Evolutionary conservation across 2,797 vertebrate species (phyloP).

Genomic region (Dipus sagitta): DNA sequence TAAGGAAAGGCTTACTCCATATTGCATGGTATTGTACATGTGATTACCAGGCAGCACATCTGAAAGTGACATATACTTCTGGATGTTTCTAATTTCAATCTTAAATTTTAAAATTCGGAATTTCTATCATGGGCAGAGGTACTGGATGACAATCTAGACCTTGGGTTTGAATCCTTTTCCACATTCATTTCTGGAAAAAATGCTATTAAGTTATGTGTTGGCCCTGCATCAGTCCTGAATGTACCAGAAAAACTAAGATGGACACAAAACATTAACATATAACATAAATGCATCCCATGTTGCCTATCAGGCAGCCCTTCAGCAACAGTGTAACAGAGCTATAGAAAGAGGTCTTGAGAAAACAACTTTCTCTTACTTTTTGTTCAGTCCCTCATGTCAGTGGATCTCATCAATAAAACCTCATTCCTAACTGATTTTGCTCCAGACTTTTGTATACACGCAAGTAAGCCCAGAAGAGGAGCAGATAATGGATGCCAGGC

Average conservation of each 20-base stretch:
- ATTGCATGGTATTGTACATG: neutral
- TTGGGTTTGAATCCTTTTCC: neutral
- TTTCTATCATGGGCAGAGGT: neutral
- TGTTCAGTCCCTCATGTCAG: constrained; percentile 50
- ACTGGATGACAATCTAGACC: constrained; percentile 14
- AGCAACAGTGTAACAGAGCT: constrained; percentile 16
- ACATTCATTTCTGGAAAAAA: constrained; percentile 38
- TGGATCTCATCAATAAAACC: constrained; percentile 53
- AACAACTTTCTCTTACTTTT: constrained; percentile 22
- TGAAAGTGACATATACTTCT: neutral
- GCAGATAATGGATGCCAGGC: constrained; percentile 54
- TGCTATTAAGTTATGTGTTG: neutral
- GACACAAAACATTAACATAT: constrained; percentile 27
- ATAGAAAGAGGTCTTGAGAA: neutral
- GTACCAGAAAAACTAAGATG: constrained; percentile 37
- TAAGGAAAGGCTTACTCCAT: neutral
- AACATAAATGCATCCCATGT: neutral
- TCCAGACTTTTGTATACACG: neutral
- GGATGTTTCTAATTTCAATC: constrained; percentile 35
- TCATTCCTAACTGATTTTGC: constrained; percentile 47
- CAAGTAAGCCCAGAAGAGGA: constrained; percentile 44
- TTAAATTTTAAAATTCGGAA: constrained; percentile 51
- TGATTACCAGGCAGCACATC: neutral
- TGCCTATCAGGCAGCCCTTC: neutral
- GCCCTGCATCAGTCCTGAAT: neutral